A percentile compares a stretch with the other conserved stretches of the same genome.
phyloP scores from a whole-genome alignment of 2,888 invertebrate species.

The Laspeyria flexula region DNA sequence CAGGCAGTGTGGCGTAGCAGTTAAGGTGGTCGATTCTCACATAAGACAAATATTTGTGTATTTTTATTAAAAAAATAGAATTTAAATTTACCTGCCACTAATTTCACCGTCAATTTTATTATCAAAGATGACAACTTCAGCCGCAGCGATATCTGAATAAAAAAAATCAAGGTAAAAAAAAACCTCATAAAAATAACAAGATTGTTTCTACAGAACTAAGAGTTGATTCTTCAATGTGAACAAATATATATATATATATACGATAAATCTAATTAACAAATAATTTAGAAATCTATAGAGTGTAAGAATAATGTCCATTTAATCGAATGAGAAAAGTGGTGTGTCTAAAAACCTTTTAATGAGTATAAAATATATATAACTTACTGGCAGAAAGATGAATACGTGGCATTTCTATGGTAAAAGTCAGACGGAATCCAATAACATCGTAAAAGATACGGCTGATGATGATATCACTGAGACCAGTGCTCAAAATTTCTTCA shows the following conservation, averaged over 20 bases:
- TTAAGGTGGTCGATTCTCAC: too few relatives aligned
- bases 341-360: too few relatives aligned
- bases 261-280: too few relatives aligned
- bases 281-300: too few relatives aligned
- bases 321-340: too few relatives aligned
- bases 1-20: too few relatives aligned
- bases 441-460: slow-evolving; percentile 51
- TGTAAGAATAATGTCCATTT: too few relatives aligned
- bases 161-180: not conserved
- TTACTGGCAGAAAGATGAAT: slow-evolving; percentile 54
- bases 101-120: slow-evolving; percentile 11
- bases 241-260: too few relatives aligned
- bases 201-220: not conserved
- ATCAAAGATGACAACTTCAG: slow-evolving; percentile 26
- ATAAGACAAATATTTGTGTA: too few relatives aligned
- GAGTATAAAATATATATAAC: slow-evolving; percentile 17
- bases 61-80: not conserved
- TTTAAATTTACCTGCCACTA: slow-evolving; percentile 36
- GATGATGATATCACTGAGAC: slow-evolving; percentile 66
- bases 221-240: too few relatives aligned
- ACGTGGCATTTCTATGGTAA: slow-evolving; percentile 61
- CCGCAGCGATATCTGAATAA: slow-evolving; percentile 28
- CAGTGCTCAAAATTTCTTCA: slow-evolving; percentile 47
- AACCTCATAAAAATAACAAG: not conserved
- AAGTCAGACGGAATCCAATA: slow-evolving; percentile 50